These are phyloP conservation scores for Drosophila grimshawi DNA, from an alignment of 1,140 invertebrate species.

Conservation along the genomic window DNA sequence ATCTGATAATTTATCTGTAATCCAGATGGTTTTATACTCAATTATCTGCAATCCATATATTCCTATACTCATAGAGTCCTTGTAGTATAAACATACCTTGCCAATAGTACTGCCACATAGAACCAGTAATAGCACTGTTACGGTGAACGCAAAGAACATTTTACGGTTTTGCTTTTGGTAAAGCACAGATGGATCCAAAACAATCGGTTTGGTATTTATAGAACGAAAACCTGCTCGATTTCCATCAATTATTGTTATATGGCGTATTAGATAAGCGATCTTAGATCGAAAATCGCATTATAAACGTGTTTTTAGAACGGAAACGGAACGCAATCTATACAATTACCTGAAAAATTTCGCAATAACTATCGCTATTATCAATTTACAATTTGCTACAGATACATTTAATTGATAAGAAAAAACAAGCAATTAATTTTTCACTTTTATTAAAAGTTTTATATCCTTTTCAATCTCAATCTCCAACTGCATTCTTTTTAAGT, in stretches of 20 bases:
- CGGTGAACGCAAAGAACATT: background rate
- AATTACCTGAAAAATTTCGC: too few species aligned
- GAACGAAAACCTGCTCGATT: background rate
- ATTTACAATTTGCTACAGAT: too few species aligned
- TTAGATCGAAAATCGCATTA: background rate
- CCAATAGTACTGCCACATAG: background rate
- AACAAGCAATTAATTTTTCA: slow-evolving; percentile 46
- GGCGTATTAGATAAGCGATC: background rate
- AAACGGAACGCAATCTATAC: background rate
- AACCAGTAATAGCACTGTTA: background rate
- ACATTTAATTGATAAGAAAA: background rate
- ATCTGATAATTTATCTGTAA: background rate
- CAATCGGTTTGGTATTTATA: background rate
- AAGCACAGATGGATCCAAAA: background rate
- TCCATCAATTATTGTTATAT: background rate
- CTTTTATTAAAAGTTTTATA: slow-evolving; percentile 77
- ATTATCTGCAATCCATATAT: background rate
- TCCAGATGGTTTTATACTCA: background rate
- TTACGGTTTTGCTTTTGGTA: background rate
- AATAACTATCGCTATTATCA: too few species aligned
- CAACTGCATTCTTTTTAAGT: slow-evolving; percentile 57
- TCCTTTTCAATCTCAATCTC: slow-evolving; percentile 42
- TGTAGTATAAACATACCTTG: background rate
- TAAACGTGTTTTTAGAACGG: background rate
- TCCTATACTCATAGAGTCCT: background rate